Base-by-base conservation (phyloP, 1,140 invertebrate species). In the Saccostrea cuccullata region DNA sequence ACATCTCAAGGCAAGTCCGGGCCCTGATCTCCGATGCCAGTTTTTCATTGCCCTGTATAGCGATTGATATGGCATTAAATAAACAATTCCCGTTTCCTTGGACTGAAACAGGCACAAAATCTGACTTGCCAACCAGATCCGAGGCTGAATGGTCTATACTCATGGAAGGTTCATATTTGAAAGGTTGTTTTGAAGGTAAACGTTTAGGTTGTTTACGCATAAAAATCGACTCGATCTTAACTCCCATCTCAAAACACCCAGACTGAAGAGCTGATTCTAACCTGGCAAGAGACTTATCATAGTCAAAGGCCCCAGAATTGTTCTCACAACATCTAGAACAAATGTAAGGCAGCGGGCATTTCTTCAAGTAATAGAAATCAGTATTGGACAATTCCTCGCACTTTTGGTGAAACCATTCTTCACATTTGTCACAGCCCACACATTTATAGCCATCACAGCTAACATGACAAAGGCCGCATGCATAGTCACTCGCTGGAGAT, bases 11-110 rank as follows among this genome's bases (percentile, higher is more conserved):
- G 26, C 85, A 86, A 40, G 85, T 86, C 15, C 85, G 47, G 0
- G 70, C 85, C 55, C 85, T 55, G 2, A 86, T 60, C 40, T 86
- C 85, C 6, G 85, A 70, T 13, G 85, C 58, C 23, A 86, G 30
- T 8, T 36, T 13, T n/a, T 86, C 85, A 55, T 60, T 70, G 47
- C 85, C 85, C 36, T 36, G 40, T 17, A 86, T 55, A 70, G 23
- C 26, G 4, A 86, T 20, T 23, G 85, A 86, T 20, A 86, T 17
- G 12, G 85, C 85, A 86, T 86, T 86, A 70, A 86, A 86, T 12
- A 86, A 47, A 58, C 85, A 67, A 47, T 70, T 86, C 17, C 85
- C 85, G 20, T 86, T n/a, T 20, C 64, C 85, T 6, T 11, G 2
- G 23, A 86, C 85, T 26, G 12, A 85, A 26, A 30, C 55, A 85